phyloP scores from a whole-genome alignment of 2,797 vertebrate species.

The Sebastes reedi region DNA sequence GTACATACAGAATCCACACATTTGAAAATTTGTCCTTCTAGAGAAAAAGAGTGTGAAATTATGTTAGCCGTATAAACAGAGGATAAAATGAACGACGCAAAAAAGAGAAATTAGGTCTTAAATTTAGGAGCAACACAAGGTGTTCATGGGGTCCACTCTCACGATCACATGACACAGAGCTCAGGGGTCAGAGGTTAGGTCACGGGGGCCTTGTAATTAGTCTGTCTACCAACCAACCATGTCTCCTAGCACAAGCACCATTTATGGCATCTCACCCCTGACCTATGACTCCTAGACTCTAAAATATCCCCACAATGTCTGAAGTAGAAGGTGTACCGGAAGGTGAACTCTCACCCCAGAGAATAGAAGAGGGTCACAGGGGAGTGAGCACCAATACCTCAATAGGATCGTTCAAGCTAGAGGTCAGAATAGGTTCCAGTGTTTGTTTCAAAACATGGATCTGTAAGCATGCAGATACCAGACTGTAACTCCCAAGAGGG shows the following conservation, averaged over 20 bases:
- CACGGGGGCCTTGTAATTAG: constrained; percentile 72
- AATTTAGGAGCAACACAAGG: background rate
- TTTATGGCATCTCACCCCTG: constrained; percentile 80
- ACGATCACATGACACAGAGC: constrained; percentile 58
- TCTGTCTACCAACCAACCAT: constrained; percentile 63
- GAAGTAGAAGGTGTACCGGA: constrained; percentile 13
- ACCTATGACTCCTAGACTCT: constrained; percentile 67
- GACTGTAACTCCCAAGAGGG: background rate
- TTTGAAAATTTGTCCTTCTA: background rate
- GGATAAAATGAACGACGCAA: background rate
- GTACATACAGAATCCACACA: background rate
- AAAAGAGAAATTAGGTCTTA: background rate
- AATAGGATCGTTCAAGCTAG: constrained; percentile 14
- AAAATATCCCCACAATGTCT: constrained; percentile 66
- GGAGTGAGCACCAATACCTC: background rate
- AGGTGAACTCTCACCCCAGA: constrained; percentile 51
- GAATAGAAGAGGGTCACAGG: constrained; percentile 13
- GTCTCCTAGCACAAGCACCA: constrained; percentile 64
- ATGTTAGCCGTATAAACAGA: background rate
- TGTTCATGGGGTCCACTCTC: constrained; percentile 13
- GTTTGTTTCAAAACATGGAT: constrained; percentile 7
- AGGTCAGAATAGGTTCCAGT: background rate
- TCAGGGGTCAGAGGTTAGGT: constrained; percentile 76
- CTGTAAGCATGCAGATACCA: background rate
- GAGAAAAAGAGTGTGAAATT: background rate